These are phyloP conservation scores for Serripes groenlandicus DNA, from an alignment of 2,888 invertebrate genomes.

Conservation along the genomic window DNA sequence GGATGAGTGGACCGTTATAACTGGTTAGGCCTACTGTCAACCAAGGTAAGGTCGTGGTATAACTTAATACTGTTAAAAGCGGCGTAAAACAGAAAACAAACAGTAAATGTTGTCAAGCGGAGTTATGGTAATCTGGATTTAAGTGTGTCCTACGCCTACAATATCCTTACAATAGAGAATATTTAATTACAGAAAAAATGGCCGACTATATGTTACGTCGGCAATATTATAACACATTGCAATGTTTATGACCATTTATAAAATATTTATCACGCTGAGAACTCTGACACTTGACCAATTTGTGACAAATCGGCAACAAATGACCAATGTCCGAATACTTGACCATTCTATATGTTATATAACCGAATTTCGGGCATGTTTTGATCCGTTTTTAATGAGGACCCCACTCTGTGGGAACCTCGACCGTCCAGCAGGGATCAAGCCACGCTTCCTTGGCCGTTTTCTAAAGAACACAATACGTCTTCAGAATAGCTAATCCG, in stretches of 20 bases:
- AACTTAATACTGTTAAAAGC: too few species aligned
- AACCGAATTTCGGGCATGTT: constrained; percentile 11
- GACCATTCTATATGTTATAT: constrained; percentile 10
- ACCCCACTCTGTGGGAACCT: constrained; percentile 6
- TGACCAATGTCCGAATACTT: constrained; percentile 19
- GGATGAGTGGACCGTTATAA: too few species aligned
- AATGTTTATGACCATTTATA: constrained; percentile 8
- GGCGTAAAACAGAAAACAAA: too few species aligned
- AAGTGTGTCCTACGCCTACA: too few species aligned
- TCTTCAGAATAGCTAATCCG: constrained; percentile 2
- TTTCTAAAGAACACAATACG: constrained; percentile 9
- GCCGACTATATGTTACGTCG: neutral
- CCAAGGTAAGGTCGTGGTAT: too few species aligned
- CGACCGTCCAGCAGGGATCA: neutral
- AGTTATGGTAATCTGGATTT: too few species aligned
- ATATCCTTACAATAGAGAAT: neutral
- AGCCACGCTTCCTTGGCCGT: constrained; percentile 6
- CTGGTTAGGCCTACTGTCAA: too few species aligned
- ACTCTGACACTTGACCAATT: constrained; percentile 19
- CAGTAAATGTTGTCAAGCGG: too few species aligned
- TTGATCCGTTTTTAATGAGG: constrained; percentile 27
- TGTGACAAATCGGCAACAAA: constrained; percentile 23
- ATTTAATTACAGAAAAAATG: neutral
- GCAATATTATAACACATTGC: constrained; percentile 20
- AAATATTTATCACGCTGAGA: constrained; percentile 20